Evolutionary conservation across 2,797 vertebrate genomes (phyloP).

Genomic region (Gymnothorax javanicus): DNA sequence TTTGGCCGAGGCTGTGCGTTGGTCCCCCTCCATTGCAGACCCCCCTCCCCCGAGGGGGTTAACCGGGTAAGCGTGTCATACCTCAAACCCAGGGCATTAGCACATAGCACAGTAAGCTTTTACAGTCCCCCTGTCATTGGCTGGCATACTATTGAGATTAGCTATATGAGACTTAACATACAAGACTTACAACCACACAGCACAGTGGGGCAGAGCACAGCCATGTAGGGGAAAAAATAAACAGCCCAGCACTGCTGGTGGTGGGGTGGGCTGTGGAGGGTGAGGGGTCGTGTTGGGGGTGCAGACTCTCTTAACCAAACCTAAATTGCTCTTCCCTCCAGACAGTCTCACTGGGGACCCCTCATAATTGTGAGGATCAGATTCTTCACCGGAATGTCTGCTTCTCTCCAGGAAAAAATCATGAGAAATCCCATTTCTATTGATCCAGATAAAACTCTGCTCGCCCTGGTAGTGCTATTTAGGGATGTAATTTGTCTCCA

Average conservation of each 20-base stretch:
- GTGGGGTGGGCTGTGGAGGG: not conserved
- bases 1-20: constrained; percentile 47
- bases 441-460: constrained; percentile 59
- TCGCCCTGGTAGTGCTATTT: constrained; percentile 33
- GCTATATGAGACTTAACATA: too few species aligned
- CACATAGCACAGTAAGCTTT: constrained; percentile 30
- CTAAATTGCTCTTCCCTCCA: constrained; percentile 42
- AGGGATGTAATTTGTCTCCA: constrained; percentile 49
- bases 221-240: constrained; percentile 27
- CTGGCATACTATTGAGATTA: constrained; percentile 46
- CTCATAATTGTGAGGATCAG: constrained; percentile 59
- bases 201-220: constrained; percentile 13
- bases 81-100: constrained; percentile 56
- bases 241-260: not conserved
- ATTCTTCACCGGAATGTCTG: constrained; percentile 61
- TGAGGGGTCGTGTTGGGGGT: not conserved
- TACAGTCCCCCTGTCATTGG: constrained; percentile 27
- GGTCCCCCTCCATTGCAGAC: constrained; percentile 43
- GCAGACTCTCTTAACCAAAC: constrained; percentile 58
- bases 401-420: constrained; percentile 67
- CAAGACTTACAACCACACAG: constrained; percentile 49
- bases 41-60: not conserved
- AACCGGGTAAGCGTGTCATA: constrained; percentile 50
- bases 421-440: constrained; percentile 75
- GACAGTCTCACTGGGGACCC: constrained; percentile 50